Percentiles rank a stretch among this genome's conserved stretches.
Evolutionary conservation across 2,888 invertebrate genomes (phyloP).

Genomic region (Junonia oenone): DNA sequence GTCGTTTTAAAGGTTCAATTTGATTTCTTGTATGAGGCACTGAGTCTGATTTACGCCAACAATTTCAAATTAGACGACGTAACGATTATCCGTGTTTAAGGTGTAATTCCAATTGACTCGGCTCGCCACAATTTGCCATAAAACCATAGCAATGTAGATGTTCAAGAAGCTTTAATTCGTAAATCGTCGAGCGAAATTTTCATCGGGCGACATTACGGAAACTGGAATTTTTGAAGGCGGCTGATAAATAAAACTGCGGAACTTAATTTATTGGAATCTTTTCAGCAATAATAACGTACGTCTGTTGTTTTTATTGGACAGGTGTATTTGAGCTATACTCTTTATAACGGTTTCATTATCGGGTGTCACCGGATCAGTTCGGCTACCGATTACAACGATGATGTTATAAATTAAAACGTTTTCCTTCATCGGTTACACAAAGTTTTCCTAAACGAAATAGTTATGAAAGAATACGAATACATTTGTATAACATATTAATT

Average conservation of each 20-base stretch:
- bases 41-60: conserved; percentile 36
- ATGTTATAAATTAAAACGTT: conserved; percentile 26
- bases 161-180: conserved; percentile 14
- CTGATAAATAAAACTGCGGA: background rate
- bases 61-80: conserved; percentile 50
- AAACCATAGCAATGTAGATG: conserved; percentile 11
- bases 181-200: conserved; percentile 1
- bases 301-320: conserved; percentile 26
- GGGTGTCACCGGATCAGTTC: conserved; percentile 21
- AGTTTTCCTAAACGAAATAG: conserved; percentile 17
- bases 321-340: conserved; percentile 28
- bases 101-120: conserved; percentile 48
- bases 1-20: conserved; percentile 31
- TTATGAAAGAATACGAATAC: conserved; percentile 24
- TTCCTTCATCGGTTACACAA: conserved; percentile 16
- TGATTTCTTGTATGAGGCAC: conserved; percentile 39
- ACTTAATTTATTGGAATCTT: conserved; percentile 24
- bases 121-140: conserved; percentile 15
- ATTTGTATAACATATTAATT: conserved; percentile 25
- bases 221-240: background rate
- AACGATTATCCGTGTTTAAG: conserved; percentile 54
- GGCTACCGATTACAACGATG: conserved; percentile 25
- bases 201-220: background rate
- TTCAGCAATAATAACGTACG: conserved; percentile 23
- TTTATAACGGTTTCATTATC: conserved; percentile 31